Base-by-base conservation (phyloP, 1,140 invertebrate species). In the Lepidostoma basale region DNA sequence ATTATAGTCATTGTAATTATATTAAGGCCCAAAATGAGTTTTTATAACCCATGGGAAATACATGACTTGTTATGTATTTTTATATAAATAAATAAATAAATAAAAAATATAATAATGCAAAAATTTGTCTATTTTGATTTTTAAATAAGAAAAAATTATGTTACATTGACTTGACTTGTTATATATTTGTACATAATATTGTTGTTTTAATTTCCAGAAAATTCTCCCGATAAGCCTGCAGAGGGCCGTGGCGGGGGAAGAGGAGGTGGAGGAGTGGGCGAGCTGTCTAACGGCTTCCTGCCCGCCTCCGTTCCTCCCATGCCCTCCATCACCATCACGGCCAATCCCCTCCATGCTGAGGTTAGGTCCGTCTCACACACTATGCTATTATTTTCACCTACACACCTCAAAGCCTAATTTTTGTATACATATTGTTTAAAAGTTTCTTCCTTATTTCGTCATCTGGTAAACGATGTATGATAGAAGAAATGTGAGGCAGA, bases 281-380 rank as follows among this genome's bases (percentile, higher is more conserved):
- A 47, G 26, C 45, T 62, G 18, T 22, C 33, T 2, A 47, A 68
- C 25, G 52, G 70, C 42, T 42, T 42, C 58, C 52, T 67, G 3
- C 60, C 60, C 20, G 23, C 64, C 18, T 67, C 70, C 10, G 39
- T 47, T 8, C 20, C 56, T 12, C 59, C 69, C 12, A 58, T 63
- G 30, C 44, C 68, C 56, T n/a, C 60, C 70, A 69, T 73, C 40
- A 73, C 70, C 8, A 73, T 73, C 28, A 69, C 67, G 10, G 36
- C 67, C 28, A 73, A 73, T 52, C 70, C 70, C 8, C 33, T 73
- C 67, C 70, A 59, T 26, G 49, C 66, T 25, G 70, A 72, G 70
- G 70, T 72, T 52, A 72, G 70, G 70, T 72, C 62, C 62, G 70
- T 72, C 56, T 60, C 22, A n/a, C 39, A 45, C 54, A 12, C 54